Evolutionary conservation across 2,113 vertebrate species (phyloP), one percentile per base, ranked within the genome.

Genomic region (Danionella cerebrum): DNA sequence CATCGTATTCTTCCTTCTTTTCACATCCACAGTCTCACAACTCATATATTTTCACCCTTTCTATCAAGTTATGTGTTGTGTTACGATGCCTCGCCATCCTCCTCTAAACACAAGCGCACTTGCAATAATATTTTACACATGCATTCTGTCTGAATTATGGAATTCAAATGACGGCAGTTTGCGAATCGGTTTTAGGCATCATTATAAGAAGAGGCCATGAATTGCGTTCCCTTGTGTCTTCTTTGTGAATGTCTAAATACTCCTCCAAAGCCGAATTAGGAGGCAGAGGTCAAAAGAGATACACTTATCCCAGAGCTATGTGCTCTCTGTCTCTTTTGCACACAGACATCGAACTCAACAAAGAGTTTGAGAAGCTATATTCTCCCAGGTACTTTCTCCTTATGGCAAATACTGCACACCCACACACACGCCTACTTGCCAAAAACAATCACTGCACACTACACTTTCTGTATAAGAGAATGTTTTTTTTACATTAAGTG

Each of bases 381-480:
- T 68, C 75, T 70, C 69, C 41, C 69, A 66, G 74, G 72, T 75
- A 67, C 50, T 36, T 25, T 47, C 25, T 67, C 69, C 70, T 76
- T 52, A 75, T 63, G 36, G 57, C 64, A 75, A 71, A 70, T 22
- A 45, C 42, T 58, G 54, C 53, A 71, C 72, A 55, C 70, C 58
- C 66, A 72, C 69, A 57, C 57, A 71, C 48, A 72, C 59, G 50
- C 73, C 68, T 66, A 52, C 62, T 54, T 58, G 33, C 7, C 9
- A 14, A 45, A 14, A 54, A 53, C 58, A 64, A 47, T 54, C 69
- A 29, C 51, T n/a, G n/a, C n/a, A n/a, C n/a, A n/a, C n/a, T n/a
- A n/a, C n/a, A n/a, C n/a, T n/a, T n/a, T n/a, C n/a, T n/a, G n/a
- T n/a, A n/a, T n/a, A n/a, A n/a, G n/a, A n/a, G n/a, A n/a, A n/a